Percentiles rank a stretch among this genome's conserved stretches.
Evolutionary conservation across 2,797 vertebrate species (phyloP).

Genomic region (Yasuhikotakia modesta): DNA sequence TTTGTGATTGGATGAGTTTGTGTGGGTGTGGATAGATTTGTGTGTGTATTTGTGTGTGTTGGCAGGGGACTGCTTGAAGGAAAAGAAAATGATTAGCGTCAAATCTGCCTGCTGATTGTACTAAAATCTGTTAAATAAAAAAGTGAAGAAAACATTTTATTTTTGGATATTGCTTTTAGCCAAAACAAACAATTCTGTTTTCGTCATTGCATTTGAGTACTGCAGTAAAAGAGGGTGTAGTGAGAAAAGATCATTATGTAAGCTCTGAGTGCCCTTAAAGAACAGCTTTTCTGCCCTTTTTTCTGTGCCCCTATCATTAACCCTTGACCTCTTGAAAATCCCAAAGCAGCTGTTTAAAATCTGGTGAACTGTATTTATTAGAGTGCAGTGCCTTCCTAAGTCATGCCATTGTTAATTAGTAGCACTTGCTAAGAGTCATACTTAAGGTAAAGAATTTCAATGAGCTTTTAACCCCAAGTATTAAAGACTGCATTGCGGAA

Average conservation of each 20-base stretch:
- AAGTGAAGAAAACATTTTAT: neutral
- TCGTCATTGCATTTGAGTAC: neutral
- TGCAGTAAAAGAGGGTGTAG: conserved; percentile 1
- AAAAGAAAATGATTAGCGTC: conserved; percentile 54
- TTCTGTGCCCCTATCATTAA: conserved; percentile 18
- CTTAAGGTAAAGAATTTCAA: neutral
- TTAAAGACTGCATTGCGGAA: conserved; percentile 13
- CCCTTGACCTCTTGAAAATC: conserved; percentile 39
- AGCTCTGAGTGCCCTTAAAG: neutral
- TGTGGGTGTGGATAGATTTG: no score
- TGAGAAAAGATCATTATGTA: conserved; percentile 24
- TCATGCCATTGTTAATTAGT: conserved; percentile 42
- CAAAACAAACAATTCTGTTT: conserved; percentile 37
- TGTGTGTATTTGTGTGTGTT: conserved; percentile 46
- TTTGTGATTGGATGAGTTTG: no score
- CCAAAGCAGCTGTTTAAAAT: conserved; percentile 21
- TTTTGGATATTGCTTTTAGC: conserved; percentile 39
- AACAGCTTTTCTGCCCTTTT: neutral
- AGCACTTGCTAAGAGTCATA: neutral
- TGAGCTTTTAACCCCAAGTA: neutral
- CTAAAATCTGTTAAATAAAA: conserved; percentile 39
- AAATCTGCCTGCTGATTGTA: conserved; percentile 45
- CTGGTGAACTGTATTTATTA: conserved; percentile 39
- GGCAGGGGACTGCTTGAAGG: conserved; percentile 40
- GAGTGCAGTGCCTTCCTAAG: conserved; percentile 19